Evolutionary conservation across 2,113 vertebrate species (phyloP), one percentile per base, ranked within the genome.

Genomic region (Speoplatyrhinus poulsoni): DNA sequence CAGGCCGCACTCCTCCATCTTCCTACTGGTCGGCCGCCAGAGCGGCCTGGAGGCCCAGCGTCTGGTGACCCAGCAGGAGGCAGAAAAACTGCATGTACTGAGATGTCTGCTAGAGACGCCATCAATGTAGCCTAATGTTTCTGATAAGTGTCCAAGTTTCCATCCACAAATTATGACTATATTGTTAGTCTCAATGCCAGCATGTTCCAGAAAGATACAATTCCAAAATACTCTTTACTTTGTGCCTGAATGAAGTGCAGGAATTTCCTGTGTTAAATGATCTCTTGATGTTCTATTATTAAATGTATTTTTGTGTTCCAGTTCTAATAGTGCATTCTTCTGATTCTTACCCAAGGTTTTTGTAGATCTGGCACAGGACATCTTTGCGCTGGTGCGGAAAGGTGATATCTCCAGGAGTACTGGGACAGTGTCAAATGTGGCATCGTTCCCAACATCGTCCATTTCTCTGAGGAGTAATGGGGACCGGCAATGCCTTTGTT

Each of bases 381-480:
- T 99, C 82, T 98, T 97, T 1, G 95, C 96, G 91, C 93, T 97
- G 85, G 96, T 99, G 67, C 96, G 94, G 73, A 90, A 89, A 55
- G 97, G 97, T 17, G 96, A 99, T 56, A 97, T 99, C 97, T 99
- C 91, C 96, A 98, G 88, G 97, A 98, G 73, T 96, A 96, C 70
- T 99, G 97, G 97, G 97, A 99, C 90, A 96, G 97, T 32, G 96
- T 99, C 75, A 97, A 97, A 93, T 98, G 96, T 0, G 96, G 97
- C 65, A 95, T 98, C 67, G 96, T 99, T 46, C 97, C 97, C 52
- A 98, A 98, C 0, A 95, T 95, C 52, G 95, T 98, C 79, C 96
- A 97, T 79, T 98, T 96, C 26, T 98, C 96, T 0, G 96, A 98
- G 89, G 96, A 98, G 88, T 96, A 96, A 96, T 80, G 94, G 95